Base-by-base conservation (phyloP, 1,140 invertebrate genomes). In the Diabrotica undecimpunctata region DNA sequence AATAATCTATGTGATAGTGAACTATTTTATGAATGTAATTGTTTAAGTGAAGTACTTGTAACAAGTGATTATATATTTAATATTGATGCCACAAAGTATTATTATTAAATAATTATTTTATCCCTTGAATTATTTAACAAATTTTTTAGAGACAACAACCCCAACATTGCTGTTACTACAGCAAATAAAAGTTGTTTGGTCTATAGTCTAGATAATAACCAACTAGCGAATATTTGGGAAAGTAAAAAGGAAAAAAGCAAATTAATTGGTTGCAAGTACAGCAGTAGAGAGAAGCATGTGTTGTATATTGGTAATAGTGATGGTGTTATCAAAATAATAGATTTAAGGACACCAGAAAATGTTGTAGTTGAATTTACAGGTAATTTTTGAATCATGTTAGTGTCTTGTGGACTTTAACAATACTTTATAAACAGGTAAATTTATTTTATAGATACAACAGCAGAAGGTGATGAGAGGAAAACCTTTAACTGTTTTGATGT, bases 401-500 rank as follows among this genome's bases (percentile, higher is more conserved):
- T n/a, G n/a, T n/a, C n/a, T n/a, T n/a, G n/a, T n/a, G n/a, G n/a
- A n/a, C n/a, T 25, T 36, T 6, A 35, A 14, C n/a, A 56, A 6
- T 13, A 11, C 9, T n/a, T 39, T 52, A 7, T 61, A 51, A 12
- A 36, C 0, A 35, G 0, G 6, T 61, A 50, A 5, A 37, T 11
- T 9, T 62, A 38, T 13, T 72, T 25, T 70, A 55, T 58, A 66
- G 69, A 77, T 71, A 77, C 61, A 7, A 72, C 74, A 61, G 60
- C 74, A 70, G 72, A 70, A 67, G 50, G 73, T 71, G 53, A 64
- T 8, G 72, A 78, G 6, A 79, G 79, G 65, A 87, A 87, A 77
- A 80, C 84, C 39, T 78, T 93, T 38, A 83, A 84, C 11, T 86
- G 87, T 72, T 91, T 95, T 79, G 93, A 95, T 75, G 77, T 94